Base-by-base conservation (phyloP, 2,113 vertebrate species). In the Callithrix jacchus region DNA sequence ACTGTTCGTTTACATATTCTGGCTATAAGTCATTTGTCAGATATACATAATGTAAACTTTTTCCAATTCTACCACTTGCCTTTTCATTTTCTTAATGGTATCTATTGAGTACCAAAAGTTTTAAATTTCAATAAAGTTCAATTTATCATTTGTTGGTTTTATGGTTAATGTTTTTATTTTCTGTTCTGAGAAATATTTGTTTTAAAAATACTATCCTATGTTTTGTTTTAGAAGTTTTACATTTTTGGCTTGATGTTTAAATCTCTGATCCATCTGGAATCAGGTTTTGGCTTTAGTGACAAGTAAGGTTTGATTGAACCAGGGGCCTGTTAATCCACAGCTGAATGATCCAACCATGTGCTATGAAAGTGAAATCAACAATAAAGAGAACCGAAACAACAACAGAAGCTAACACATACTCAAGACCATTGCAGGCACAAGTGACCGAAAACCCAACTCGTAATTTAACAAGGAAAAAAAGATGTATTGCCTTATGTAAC, bases 401-500 rank as follows among this genome's bases (percentile, higher is more conserved):
- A 91, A 32, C 32, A 71, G 32, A 80, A 91, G 52, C 70, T 49
- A 35, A 17, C 54, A 23, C 12, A 37, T 68, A 70, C 13, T 47
- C 21, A 64, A 37, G 84, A 92, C 32, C 30, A n/a, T 87, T 40
- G 5, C 2, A 94, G 2, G 17, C 54, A 30, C 58, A 94, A 80
- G 42, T 82, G 66, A 56, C 32, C 76, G 66, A 77, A 96, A 82
- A 70, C 35, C 74, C 76, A 83, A 49, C 27, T 92, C 30, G 30
- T 40, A 30, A 25, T 86, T 95, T 92, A 87, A 82, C 70, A 61
- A 83, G 82, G 45, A 77, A 80, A 70, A 45, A 70, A 93, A 89
- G 6, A 56, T 64, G 9, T 79, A 18, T 73, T 79, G 52, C 40
- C 25, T 87, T 40, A 40, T 30, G 10, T 52, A 61, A 83, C 25